Evolutionary conservation across 30 jellyfish, hydroid and myxozoan species (phyloP), one percentile per base, ranked within the genome.

Genomic region (Nemopilema nomurai): DNA sequence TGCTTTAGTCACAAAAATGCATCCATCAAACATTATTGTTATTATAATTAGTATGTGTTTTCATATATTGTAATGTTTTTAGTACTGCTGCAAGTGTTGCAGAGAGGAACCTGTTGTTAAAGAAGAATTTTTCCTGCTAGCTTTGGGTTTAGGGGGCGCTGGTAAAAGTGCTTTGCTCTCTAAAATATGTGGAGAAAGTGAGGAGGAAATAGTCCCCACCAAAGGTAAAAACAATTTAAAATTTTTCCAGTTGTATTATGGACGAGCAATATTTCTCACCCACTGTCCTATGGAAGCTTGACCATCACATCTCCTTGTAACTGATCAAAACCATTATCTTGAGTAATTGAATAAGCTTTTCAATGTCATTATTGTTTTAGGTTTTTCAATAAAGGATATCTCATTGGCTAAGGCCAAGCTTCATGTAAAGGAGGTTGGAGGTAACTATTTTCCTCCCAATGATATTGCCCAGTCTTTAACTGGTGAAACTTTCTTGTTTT

Each of bases 391-490:
- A 31, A 88, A 88, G 50, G 96, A 88, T 80, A 70, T 88, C 62
- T 70, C 89, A 4, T 52, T 88, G 29, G 41, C 96, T 20, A 62
- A 41, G 29, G 87, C 91, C 7, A 80, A 78, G 51, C 62, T 88
- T 9, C 96, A 88, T 88, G 84, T 80, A 17, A 88, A 88, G 32
- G 96, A 88, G 51, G 91, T 88, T 79, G 96, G 96, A 19, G 96
- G 96, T 88, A 57, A 62, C 88, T 28, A 20, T 27, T 26, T 69
- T 1, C 19, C 1, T 8, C 28, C 51, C 17, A 17, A 50, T 18
- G 18, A 24, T n/a, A n/a, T n/a, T n/a, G n/a, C n/a, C n/a, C n/a
- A n/a, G n/a, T n/a, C n/a, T n/a, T n/a, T n/a, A n/a, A n/a, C n/a
- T n/a, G n/a, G n/a, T n/a, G n/a, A n/a, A n/a, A n/a, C n/a, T n/a